Percentiles rank a stretch among this genome's conserved stretches.
These are phyloP conservation scores for Raja brachyura DNA, from an alignment of 2,113 vertebrate genomes.

Conservation along the genomic window DNA sequence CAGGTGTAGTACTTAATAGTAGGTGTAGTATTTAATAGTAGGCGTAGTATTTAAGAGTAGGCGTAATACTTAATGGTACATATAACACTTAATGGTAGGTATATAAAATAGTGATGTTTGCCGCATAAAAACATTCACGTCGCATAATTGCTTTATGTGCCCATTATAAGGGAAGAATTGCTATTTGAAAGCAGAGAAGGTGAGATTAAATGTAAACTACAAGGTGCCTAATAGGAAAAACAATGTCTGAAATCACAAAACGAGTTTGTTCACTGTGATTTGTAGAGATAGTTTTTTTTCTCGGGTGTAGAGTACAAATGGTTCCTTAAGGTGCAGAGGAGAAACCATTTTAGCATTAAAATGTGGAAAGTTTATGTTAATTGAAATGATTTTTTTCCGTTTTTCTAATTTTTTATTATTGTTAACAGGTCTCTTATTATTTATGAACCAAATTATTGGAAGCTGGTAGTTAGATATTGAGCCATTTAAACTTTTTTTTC, in stretches of 20 bases:
- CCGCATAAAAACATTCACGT: neutral
- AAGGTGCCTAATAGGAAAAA: neutral
- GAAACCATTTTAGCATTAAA: neutral
- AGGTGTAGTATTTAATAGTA: too few species aligned
- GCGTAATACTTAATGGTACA: too few species aligned
- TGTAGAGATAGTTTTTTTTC: neutral
- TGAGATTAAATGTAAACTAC: neutral
- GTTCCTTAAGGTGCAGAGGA: neutral
- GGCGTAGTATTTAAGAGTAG: too few species aligned
- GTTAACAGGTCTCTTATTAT: neutral
- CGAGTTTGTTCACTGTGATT: neutral
- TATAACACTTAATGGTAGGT: too few species aligned
- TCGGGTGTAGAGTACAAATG: neutral
- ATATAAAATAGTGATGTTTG: neutral
- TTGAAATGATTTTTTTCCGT: neutral
- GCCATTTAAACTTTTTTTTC: neutral
- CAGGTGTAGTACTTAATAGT: too few species aligned
- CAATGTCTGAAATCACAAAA: neutral
- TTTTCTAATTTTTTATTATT: neutral
- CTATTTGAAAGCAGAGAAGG: neutral
- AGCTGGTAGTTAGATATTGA: neutral
- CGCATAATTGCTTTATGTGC: neutral
- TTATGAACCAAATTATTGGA: neutral
- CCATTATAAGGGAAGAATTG: neutral
- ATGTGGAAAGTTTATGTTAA: neutral